phyloP scores from a whole-genome alignment of 2,113 vertebrate genomes.

The Vidua chalybeata region DNA sequence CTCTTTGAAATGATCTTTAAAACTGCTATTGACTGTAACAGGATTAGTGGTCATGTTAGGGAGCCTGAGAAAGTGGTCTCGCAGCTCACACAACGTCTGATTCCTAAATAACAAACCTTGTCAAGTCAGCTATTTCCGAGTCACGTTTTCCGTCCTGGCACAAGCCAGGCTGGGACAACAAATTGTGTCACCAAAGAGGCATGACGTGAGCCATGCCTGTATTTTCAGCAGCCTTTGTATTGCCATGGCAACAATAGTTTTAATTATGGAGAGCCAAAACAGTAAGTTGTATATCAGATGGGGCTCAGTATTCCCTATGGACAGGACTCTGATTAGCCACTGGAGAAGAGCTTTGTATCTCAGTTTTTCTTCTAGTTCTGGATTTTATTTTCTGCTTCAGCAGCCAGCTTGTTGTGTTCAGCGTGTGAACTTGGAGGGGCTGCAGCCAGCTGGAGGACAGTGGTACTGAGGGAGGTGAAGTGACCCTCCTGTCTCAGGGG shows the following conservation, averaged over 20 bases:
- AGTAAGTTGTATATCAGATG: conserved; percentile 65
- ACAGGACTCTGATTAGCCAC: conserved; percentile 60
- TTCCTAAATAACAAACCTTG: neutral
- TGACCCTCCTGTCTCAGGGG: neutral
- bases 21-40: neutral
- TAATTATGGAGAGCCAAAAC: conserved; percentile 66
- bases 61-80: conserved; percentile 3
- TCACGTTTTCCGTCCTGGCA: neutral
- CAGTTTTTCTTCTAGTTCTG: conserved; percentile 45
- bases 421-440: neutral
- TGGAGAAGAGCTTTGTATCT: conserved; percentile 40
- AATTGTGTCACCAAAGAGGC: conserved; percentile 17
- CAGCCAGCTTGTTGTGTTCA: conserved; percentile 22
- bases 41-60: neutral
- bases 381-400: conserved; percentile 55
- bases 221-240: conserved; percentile 42
- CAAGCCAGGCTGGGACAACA: neutral
- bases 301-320: conserved; percentile 61
- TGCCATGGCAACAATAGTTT: conserved; percentile 67
- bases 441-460: neutral
- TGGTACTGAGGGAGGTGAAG: neutral
- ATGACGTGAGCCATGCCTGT: neutral
- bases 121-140: neutral
- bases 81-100: neutral
- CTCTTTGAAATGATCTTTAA: conserved; percentile 28